Conservation (phyloP, 1,140 invertebrate species). For the Babylonia areolata region DNA sequence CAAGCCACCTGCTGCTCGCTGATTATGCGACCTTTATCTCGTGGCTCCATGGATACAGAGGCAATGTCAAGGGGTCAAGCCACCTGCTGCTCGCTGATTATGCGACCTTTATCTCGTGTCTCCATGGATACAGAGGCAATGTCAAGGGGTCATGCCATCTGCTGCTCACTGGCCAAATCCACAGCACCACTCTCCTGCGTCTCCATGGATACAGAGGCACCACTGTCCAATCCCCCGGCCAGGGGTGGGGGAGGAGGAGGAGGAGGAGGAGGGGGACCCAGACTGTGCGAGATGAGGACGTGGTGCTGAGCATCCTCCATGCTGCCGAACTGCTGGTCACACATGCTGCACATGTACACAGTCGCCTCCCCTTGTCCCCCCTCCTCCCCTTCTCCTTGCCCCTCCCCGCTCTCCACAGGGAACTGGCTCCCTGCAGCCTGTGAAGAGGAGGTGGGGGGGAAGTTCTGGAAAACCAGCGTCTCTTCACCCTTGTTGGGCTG, state of each 20-base stretch:
- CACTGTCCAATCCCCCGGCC: background rate
- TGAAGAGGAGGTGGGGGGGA: background rate
- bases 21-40: too few relatives aligned
- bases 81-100: too few relatives aligned
- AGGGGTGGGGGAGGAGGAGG: too few relatives aligned
- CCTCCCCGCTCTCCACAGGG: background rate
- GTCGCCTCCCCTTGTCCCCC: background rate
- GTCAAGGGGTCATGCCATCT: too few relatives aligned
- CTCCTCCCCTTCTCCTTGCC: background rate
- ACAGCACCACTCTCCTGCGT: background rate
- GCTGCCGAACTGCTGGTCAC: slow-evolving; percentile 15
- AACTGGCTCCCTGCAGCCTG: background rate
- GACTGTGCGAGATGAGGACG: background rate
- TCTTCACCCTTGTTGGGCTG: background rate
- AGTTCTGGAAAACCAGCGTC: background rate
- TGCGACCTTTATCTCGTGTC: too few relatives aligned
- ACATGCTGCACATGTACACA: slow-evolving; percentile 26
- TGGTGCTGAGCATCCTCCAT: slow-evolving; percentile 20
- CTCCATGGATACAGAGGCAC: background rate
- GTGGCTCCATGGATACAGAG: too few relatives aligned
- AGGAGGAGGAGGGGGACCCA: too few relatives aligned
- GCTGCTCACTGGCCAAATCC: background rate
- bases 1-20: too few relatives aligned
- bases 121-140: too few relatives aligned
- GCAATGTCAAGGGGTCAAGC: too few relatives aligned